Evolutionary conservation across 2,113 vertebrate genomes (phyloP).

Genomic region (Anhinga anhinga): DNA sequence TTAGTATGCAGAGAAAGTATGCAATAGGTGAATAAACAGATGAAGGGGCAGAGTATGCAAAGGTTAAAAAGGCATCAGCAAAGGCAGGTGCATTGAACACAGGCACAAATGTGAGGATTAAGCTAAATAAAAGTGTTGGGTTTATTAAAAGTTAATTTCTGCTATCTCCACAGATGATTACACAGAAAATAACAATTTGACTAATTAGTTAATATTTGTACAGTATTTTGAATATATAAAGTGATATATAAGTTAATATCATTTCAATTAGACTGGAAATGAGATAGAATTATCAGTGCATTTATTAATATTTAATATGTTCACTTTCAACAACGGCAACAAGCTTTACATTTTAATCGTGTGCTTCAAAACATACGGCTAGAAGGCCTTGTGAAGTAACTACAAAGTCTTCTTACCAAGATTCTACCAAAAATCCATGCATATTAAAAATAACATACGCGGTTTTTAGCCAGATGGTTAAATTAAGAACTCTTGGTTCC

Average conservation of each 20-base stretch:
- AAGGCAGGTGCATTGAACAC: background rate
- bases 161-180: slow-evolving; percentile 27
- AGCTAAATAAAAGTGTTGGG: slow-evolving; percentile 8
- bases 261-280: slow-evolving; percentile 60
- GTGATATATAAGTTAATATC: slow-evolving; percentile 55
- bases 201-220: slow-evolving; percentile 65
- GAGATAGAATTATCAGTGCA: slow-evolving; percentile 53
- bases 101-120: background rate
- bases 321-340: slow-evolving; percentile 14
- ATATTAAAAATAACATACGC: background rate
- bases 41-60: background rate
- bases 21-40: background rate
- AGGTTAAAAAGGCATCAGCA: background rate
- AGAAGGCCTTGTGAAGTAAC: background rate
- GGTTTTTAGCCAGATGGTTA: background rate
- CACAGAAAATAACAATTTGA: slow-evolving; percentile 60
- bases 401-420: background rate
- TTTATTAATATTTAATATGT: slow-evolving; percentile 60
- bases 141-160: slow-evolving; percentile 49
- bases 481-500: background rate
- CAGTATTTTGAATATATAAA: slow-evolving; percentile 42
- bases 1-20: background rate
- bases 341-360: slow-evolving; percentile 53
- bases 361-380: slow-evolving; percentile 3
- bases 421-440: background rate